phyloP scores from a whole-genome alignment of 2,797 vertebrate species.

The Siniperca undulata region DNA sequence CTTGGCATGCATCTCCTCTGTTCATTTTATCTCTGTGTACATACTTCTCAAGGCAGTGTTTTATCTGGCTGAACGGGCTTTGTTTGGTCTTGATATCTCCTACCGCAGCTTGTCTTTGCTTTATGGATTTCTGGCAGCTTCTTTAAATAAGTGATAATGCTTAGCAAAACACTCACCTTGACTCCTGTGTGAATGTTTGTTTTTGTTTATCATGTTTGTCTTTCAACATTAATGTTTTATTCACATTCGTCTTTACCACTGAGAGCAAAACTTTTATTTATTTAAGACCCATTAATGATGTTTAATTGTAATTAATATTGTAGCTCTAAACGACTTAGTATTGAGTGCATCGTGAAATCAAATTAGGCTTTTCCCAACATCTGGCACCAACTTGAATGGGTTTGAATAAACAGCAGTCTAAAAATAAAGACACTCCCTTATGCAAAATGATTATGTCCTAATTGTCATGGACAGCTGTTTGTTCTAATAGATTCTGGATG shows the following conservation, averaged over 20 bases:
- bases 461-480: constrained; percentile 83
- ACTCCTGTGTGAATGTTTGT: constrained; percentile 72
- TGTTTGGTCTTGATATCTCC: constrained; percentile 91
- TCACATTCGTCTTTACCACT: constrained; percentile 48
- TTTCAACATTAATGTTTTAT: constrained; percentile 63
- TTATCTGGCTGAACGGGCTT: constrained; percentile 87
- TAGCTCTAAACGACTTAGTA: constrained; percentile 36
- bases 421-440: constrained; percentile 66
- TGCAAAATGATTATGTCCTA: constrained; percentile 73
- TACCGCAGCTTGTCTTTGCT: constrained; percentile 89
- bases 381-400: constrained; percentile 64
- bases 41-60: constrained; percentile 88
- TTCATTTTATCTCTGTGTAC: constrained; percentile 87
- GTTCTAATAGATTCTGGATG: constrained; percentile 83
- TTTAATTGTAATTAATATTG: constrained; percentile 71
- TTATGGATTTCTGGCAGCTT: constrained; percentile 87
- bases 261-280: constrained; percentile 53
- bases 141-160: constrained; percentile 88
- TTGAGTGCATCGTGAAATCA: constrained; percentile 52
- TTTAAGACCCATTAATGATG: constrained; percentile 65
- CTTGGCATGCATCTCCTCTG: constrained; percentile 79
- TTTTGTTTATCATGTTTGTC: constrained; percentile 72
- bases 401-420: constrained; percentile 61
- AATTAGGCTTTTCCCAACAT: constrained; percentile 69
- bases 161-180: constrained; percentile 85